Evolutionary conservation across 1,140 invertebrate genomes (phyloP).

Genomic region (Drosophila pallidifrons): DNA sequence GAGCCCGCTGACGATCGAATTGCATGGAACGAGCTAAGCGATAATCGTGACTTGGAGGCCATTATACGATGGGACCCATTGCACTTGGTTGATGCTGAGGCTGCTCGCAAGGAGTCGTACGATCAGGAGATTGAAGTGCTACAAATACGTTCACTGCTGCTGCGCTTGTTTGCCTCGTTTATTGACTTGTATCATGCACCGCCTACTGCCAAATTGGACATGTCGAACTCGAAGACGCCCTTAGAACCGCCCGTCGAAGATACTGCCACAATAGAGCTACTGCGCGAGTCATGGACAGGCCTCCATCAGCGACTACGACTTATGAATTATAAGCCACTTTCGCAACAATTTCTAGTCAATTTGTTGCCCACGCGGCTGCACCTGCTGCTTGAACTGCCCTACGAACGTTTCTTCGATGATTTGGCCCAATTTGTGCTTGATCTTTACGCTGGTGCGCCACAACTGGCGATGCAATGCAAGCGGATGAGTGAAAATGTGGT

Average conservation of each 20-base stretch:
- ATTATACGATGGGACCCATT: conserved; percentile 87
- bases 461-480: conserved; percentile 65
- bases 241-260: conserved; percentile 31
- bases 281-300: conserved; percentile 75
- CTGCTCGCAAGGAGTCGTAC: conserved; percentile 76
- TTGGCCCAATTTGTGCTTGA: conserved; percentile 72
- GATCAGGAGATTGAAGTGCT: conserved; percentile 81
- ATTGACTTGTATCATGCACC: conserved; percentile 74
- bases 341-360: conserved; percentile 84
- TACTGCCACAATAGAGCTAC: conserved; percentile 61
- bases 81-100: conserved; percentile 64
- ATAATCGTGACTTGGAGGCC: conserved; percentile 88
- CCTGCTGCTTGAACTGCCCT: conserved; percentile 74
- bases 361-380: conserved; percentile 80
- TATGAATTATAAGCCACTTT: conserved; percentile 77
- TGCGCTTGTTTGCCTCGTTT: conserved; percentile 75
- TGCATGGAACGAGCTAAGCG: conserved; percentile 86
- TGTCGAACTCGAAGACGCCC: conserved; percentile 18
- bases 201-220: conserved; percentile 36
- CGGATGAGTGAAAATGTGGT: conserved; percentile 67
- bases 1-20: conserved; percentile 85
- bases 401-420: conserved; percentile 78
- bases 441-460: conserved; percentile 54
- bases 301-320: conserved; percentile 72
- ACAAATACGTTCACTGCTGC: conserved; percentile 69